Percentiles rank a stretch among this genome's conserved stretches.
Conservation (phyloP, 2,888 invertebrate genomes). For the Calameuta pallipes region DNA sequence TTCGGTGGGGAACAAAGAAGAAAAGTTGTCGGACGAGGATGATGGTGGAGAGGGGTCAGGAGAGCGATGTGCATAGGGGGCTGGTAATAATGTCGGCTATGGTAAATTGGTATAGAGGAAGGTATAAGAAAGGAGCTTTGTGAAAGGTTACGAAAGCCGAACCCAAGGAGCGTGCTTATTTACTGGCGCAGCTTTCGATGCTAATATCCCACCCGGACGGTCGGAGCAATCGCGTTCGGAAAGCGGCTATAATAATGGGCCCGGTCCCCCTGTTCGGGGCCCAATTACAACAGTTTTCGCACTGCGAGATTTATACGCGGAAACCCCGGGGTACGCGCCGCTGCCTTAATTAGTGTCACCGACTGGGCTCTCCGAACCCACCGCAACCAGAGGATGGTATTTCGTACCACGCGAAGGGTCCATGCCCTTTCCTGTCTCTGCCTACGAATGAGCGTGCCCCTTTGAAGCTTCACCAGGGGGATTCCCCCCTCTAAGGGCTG, state of each 20-base stretch:
- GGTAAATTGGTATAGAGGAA: neutral
- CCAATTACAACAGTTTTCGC: conserved; percentile 44
- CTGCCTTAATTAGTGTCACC: conserved; percentile 32
- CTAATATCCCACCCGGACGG: conserved; percentile 37
- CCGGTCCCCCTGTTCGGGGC: conserved; percentile 25
- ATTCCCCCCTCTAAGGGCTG: neutral
- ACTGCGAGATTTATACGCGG: conserved; percentile 33
- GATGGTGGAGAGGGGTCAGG: neutral
- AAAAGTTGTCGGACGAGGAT: neutral
- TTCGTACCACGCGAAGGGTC: neutral
- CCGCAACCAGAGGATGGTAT: neutral
- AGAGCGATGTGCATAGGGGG: neutral
- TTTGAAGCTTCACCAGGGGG: neutral
- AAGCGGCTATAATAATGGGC: conserved; percentile 29
- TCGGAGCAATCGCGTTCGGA: conserved; percentile 6
- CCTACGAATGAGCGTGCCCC: neutral
- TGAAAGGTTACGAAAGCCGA: neutral
- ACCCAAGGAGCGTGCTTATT: conserved; percentile 33
- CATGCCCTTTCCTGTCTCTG: neutral
- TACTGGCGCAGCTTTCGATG: conserved; percentile 36
- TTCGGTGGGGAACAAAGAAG: neutral
- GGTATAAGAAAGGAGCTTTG: neutral
- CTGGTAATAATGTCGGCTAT: neutral
- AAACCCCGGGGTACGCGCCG: conserved; percentile 22
- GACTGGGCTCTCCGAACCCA: neutral